Percentiles rank a stretch among this genome's conserved stretches.
These are phyloP conservation scores for Brachypalpus laphriformis DNA, from an alignment of 2,888 invertebrate species.

Conservation along the genomic window DNA sequence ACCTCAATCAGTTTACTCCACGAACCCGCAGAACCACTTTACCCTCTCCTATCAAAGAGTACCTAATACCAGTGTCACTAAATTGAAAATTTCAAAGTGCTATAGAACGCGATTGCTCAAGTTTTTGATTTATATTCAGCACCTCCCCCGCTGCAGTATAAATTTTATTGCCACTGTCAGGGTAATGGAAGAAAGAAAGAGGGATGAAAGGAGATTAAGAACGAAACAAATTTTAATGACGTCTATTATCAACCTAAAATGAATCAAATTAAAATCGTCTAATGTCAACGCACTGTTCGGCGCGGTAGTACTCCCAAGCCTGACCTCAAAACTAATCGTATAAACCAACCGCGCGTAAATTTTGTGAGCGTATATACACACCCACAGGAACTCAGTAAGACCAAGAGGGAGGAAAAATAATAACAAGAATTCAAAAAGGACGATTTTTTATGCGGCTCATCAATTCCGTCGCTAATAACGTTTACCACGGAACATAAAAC, in stretches of 20 bases:
- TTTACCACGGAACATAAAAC: constrained; percentile 61
- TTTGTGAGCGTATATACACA: neutral
- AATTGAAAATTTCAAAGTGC: constrained; percentile 42
- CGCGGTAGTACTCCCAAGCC: neutral
- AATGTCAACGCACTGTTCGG: constrained; percentile 45
- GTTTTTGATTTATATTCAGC: constrained; percentile 53
- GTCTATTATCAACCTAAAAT: constrained; percentile 59
- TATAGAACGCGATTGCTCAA: constrained; percentile 44
- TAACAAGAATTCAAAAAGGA: constrained; percentile 55
- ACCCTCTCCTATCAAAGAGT: neutral
- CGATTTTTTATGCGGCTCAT: constrained; percentile 57
- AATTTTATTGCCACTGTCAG: constrained; percentile 25
- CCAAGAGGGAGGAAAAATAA: constrained; percentile 4
- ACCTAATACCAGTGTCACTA: constrained; percentile 14
- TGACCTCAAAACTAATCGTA: constrained; percentile 44
- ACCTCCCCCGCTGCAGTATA: neutral
- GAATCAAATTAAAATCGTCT: constrained; percentile 56
- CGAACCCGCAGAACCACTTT: neutral
- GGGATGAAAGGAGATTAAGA: constrained; percentile 26
- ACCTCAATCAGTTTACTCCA: constrained; percentile 31
- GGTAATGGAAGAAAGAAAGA: neutral
- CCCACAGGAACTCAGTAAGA: neutral
- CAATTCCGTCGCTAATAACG: constrained; percentile 63
- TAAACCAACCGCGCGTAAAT: constrained; percentile 26
- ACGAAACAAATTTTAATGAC: constrained; percentile 50